These are phyloP conservation scores for Triops cancriformis DNA, from an alignment of 1,140 invertebrate species.

Conservation along the genomic window DNA sequence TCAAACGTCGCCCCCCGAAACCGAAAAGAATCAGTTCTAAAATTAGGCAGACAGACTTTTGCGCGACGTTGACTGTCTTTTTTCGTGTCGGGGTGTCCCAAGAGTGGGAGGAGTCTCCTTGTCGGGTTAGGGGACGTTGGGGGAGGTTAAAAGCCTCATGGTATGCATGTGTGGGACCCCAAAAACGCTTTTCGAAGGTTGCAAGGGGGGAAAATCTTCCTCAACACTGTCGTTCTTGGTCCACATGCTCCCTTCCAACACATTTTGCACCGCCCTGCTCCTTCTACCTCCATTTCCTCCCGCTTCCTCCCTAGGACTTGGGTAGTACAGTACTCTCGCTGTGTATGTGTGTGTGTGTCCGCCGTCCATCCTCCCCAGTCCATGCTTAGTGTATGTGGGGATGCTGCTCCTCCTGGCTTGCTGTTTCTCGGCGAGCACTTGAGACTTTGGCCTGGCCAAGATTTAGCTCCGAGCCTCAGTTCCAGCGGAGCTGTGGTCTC, in stretches of 20 bases:
- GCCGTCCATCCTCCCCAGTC: too few species aligned
- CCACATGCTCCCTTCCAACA: too few species aligned
- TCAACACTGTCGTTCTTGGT: too few species aligned
- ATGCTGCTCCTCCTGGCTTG: neutral
- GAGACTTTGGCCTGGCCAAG: neutral
- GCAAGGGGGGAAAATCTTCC: too few species aligned
- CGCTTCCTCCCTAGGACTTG: too few species aligned
- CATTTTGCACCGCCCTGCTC: too few species aligned
- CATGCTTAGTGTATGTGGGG: neutral
- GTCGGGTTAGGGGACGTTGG: neutral
- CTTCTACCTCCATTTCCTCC: too few species aligned
- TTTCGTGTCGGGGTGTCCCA: neutral
- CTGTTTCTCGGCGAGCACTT: neutral
- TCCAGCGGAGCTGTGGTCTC: neutral
- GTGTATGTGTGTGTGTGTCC: too few species aligned
- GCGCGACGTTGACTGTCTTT: neutral
- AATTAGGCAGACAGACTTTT: neutral
- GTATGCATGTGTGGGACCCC: conserved; percentile 3
- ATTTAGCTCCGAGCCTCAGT: neutral
- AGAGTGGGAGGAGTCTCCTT: neutral
- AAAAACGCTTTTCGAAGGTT: neutral
- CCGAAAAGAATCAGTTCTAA: neutral
- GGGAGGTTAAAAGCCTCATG: neutral
- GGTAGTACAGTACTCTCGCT: too few species aligned
- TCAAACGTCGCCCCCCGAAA: neutral